Conservation (phyloP, 2,113 vertebrate genomes). For the Lophura nycthemera region DNA sequence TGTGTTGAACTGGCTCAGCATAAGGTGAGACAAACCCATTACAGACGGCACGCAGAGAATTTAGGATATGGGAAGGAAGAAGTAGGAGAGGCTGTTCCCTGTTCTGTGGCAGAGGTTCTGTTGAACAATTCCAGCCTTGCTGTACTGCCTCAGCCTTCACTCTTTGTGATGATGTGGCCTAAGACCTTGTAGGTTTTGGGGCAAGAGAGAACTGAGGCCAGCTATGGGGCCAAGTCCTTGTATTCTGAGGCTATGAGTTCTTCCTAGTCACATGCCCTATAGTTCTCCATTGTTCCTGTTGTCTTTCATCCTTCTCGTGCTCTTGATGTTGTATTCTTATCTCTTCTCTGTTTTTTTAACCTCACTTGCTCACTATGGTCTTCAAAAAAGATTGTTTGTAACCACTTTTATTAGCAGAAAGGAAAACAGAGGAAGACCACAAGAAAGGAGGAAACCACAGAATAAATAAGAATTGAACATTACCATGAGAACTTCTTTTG, state of each 20-base stretch:
- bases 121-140: background rate
- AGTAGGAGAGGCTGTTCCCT: background rate
- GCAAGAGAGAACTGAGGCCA: background rate
- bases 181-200: background rate
- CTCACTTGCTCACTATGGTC: background rate
- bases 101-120: background rate
- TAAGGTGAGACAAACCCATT: background rate
- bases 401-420: constrained; percentile 23
- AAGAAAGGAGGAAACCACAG: constrained; percentile 22
- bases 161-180: fast-evolving
- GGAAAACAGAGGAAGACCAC: constrained; percentile 47
- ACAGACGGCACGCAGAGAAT: background rate
- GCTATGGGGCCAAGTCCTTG: background rate
- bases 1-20: background rate
- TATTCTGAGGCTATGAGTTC: background rate
- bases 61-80: background rate
- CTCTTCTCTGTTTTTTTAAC: background rate
- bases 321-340: background rate
- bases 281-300: background rate
- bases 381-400: constrained; percentile 41
- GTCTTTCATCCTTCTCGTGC: fast-evolving
- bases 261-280: fast-evolving
- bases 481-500: constrained; percentile 7
- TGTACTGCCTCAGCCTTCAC: background rate
- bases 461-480: constrained; percentile 54